A percentile compares a stretch with the other conserved stretches of the same genome.
These are phyloP conservation scores for Aplysina aerophoba DNA, from an alignment of 37 sponge, comb jelly and placozoan genomes.

Conservation along the genomic window DNA sequence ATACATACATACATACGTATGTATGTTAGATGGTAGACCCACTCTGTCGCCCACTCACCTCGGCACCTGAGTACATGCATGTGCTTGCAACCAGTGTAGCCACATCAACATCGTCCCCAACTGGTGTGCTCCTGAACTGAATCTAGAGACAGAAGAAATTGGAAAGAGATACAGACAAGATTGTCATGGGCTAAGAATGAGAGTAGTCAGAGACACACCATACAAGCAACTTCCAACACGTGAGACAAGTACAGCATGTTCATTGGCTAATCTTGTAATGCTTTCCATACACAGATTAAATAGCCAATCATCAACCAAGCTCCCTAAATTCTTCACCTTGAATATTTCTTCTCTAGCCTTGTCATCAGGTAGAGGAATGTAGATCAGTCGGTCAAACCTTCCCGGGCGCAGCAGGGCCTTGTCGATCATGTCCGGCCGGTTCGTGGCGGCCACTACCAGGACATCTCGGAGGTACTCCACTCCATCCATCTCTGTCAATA, in stretches of 20 bases:
- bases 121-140: conserved; percentile 71
- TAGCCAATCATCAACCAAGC: too few relatives aligned
- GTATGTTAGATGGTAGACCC: too few relatives aligned
- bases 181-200: too few relatives aligned
- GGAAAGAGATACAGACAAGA: too few relatives aligned
- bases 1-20: too few relatives aligned
- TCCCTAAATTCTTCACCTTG: conserved; percentile 41
- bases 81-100: conserved; percentile 62
- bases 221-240: too few relatives aligned
- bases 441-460: conserved; percentile 93
- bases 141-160: conserved; percentile 47
- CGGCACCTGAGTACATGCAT: conserved; percentile 90
- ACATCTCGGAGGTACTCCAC: conserved; percentile 84
- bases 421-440: conserved; percentile 97
- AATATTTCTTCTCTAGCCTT: conserved; percentile 85
- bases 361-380: conserved; percentile 90
- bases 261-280: too few relatives aligned
- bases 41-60: conserved; percentile 61
- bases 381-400: conserved; percentile 84
- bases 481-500: conserved; percentile 98
- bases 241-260: too few relatives aligned
- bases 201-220: too few relatives aligned
- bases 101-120: conserved; percentile 59
- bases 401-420: conserved; percentile 97
- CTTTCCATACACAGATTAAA: too few relatives aligned